Percentiles rank a stretch among this genome's conserved stretches.
phyloP scores from a whole-genome alignment of 1,140 invertebrate genomes.

The Gryon sp. region DNA sequence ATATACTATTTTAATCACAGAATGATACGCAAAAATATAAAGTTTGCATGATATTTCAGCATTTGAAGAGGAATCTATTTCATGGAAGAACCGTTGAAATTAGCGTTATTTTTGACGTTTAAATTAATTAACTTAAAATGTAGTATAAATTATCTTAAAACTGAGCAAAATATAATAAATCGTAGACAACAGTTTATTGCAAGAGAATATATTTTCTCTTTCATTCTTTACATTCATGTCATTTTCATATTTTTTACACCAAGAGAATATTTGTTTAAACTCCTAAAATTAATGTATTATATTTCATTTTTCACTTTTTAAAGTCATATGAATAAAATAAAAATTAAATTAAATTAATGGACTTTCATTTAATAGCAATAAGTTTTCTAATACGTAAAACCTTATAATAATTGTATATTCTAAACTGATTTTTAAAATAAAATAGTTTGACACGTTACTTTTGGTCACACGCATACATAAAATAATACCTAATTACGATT shows the following conservation, averaged over 20 bases:
- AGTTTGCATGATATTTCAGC: conserved; percentile 7
- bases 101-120: too few species aligned
- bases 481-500: conserved; percentile 20
- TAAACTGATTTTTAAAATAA: conserved; percentile 17
- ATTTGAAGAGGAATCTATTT: background rate
- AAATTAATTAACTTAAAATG: background rate
- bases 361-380: conserved; percentile 33
- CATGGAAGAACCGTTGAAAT: conserved; percentile 2
- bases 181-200: background rate
- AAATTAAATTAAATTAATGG: conserved; percentile 14
- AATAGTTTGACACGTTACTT: conserved; percentile 37
- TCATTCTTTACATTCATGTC: too few species aligned
- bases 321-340: background rate
- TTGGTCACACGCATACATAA: conserved; percentile 18
- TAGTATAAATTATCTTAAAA: background rate
- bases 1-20: conserved; percentile 30
- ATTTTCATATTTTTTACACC: too few species aligned
- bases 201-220: too few species aligned
- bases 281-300: too few species aligned
- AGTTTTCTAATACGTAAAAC: background rate
- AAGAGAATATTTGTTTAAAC: conserved; percentile 4
- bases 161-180: background rate
- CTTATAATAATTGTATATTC: background rate
- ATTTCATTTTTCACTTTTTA: too few species aligned
- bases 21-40: conserved; percentile 6